Base-by-base conservation (phyloP, 1,140 invertebrate genomes). In the Bombus confusus region DNA sequence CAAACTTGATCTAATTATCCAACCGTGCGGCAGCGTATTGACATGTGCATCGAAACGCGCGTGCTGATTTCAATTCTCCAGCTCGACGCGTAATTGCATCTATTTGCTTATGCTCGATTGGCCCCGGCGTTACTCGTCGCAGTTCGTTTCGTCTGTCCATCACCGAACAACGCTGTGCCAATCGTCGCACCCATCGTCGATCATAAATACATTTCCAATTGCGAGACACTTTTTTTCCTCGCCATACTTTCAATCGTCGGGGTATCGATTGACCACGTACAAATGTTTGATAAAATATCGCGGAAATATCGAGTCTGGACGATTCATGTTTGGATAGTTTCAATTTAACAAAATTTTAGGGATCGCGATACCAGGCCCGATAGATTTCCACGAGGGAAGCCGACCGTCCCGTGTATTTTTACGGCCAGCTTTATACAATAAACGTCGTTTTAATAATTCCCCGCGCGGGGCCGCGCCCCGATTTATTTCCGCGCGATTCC, bases 1-100 rank as follows among this genome's bases (percentile, higher is more conserved):
- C 90, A 89, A 92, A 92, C 91, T 92, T 92, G 87, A 92, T 93
- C 91, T 91, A 92, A 92, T 93, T 93, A 91, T 86, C 87, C 39
- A 47, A 13, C 84, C 85, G 72, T 57, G 41, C 28, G 39, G 85
- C 47, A 66, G 83, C 77, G 76, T 88, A 91, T 91, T 82, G 87
- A 76, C 87, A 62, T 80, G 75, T 84, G 80, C 85, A 92, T 87
- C 86, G 88, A 86, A 91, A 88, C 87, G 87, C 85, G 71, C 86
- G 82, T 86, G 90, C 86, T 91, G 90, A 92, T 91, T 92, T 91
- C 80, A 81, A 69, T 47, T 80, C 79, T 75, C 73, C 64, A 34
- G 39, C 22, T 41, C 79, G 57, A 52, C 73, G 72, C 86, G 88
- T 90, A 90, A 90, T 90, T 87, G 81, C 88, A 87, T 89, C 85